Evolutionary conservation across 2,113 vertebrate genomes (phyloP).

Genomic region (Abramis brama): DNA sequence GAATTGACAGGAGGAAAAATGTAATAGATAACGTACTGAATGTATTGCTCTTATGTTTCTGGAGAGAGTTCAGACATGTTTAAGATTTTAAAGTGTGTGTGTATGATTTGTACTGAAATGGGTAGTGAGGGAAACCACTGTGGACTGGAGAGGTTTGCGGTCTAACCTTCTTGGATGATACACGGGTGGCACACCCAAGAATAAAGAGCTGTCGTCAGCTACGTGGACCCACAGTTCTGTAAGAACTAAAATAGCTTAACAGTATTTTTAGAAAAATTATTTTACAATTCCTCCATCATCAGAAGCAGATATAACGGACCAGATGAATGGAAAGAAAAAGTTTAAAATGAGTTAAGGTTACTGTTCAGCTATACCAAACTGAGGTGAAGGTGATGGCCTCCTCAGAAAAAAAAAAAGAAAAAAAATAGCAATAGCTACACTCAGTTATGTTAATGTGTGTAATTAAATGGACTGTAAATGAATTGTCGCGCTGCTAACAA

Average conservation of each 20-base stretch:
- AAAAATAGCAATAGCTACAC: neutral
- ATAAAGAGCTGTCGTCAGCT: neutral
- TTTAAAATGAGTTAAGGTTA: neutral
- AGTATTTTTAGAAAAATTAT: neutral
- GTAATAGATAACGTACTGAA: neutral
- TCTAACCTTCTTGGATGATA: neutral
- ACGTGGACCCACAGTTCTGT: neutral
- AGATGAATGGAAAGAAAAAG: too few species aligned
- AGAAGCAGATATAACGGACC: neutral
- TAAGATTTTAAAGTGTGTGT: neutral
- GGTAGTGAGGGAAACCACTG: neutral
- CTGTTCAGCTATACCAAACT: neutral
- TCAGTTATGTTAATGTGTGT: neutral
- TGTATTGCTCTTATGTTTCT: neutral
- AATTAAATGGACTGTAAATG: neutral
- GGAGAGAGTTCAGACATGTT: neutral
- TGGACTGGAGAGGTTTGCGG: neutral
- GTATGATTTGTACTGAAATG: conserved; percentile 1
- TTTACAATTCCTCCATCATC: neutral
- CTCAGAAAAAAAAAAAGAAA: neutral
- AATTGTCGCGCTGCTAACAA: neutral
- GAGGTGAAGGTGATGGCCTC: neutral
- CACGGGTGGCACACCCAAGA: neutral
- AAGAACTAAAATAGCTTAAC: neutral
- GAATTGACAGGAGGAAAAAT: neutral